Conservation (phyloP, 2,888 invertebrate species). For the Agrotis puta region DNA sequence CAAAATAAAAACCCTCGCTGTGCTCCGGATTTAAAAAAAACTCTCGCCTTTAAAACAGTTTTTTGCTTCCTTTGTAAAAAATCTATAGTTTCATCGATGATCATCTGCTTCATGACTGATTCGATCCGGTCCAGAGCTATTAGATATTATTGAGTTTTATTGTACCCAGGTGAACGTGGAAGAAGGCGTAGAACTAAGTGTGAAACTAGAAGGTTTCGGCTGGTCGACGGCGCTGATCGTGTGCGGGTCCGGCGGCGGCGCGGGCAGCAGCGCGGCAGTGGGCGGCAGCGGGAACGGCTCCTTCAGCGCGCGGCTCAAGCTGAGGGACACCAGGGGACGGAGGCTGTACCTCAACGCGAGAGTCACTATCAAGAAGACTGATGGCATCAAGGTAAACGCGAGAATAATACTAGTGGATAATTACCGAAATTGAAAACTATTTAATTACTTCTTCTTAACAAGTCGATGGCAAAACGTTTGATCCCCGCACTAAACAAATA, state of each 20-base stretch:
- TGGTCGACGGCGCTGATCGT: slow-evolving; percentile 92
- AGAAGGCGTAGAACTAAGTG: slow-evolving; percentile 93
- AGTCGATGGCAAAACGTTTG: too few relatives aligned
- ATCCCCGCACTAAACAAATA: too few relatives aligned
- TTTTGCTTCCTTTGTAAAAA: neutral
- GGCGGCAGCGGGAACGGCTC: slow-evolving; percentile 77
- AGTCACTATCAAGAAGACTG: slow-evolving; percentile 83
- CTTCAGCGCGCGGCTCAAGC: slow-evolving; percentile 93
- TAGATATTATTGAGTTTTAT: neutral
- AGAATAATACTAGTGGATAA: too few relatives aligned
- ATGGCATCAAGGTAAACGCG: slow-evolving; percentile 88
- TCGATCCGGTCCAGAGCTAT: neutral
- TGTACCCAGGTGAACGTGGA: slow-evolving; percentile 93
- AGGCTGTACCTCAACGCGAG: slow-evolving; percentile 94
- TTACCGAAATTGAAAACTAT: too few relatives aligned
- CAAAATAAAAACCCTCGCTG: too few relatives aligned
- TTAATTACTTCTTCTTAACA: too few relatives aligned
- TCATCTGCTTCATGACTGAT: neutral
- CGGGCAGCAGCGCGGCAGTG: slow-evolving; percentile 81
- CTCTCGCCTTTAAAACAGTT: too few relatives aligned
- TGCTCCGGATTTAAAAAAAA: too few relatives aligned
- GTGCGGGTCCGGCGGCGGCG: slow-evolving; percentile 82
- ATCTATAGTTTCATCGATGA: neutral
- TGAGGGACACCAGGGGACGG: slow-evolving; percentile 94
- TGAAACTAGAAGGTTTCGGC: slow-evolving; percentile 96